A percentile compares a stretch with the other conserved stretches of the same genome.
These are phyloP conservation scores for Apodemia hepburni DNA, from an alignment of 2,888 invertebrate species.

Conservation along the genomic window DNA sequence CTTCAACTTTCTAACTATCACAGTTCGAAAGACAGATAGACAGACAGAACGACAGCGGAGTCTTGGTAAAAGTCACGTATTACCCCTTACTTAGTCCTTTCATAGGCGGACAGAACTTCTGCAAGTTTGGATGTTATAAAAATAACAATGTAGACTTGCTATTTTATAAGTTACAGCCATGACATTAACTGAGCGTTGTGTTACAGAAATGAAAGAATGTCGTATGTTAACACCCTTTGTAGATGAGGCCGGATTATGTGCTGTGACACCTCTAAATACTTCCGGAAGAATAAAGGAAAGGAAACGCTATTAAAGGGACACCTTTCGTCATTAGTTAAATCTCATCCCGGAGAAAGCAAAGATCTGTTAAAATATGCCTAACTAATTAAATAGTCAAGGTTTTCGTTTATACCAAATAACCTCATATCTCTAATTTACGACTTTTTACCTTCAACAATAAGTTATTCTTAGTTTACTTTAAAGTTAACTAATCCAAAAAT, in stretches of 20 bases:
- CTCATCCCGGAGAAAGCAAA: not conserved
- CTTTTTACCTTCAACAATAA: too few relatives aligned
- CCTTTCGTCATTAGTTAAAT: conserved; percentile 29
- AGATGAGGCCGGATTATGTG: not conserved
- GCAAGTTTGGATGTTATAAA: too few relatives aligned
- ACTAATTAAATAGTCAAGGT: not conserved
- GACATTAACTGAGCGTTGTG: not conserved
- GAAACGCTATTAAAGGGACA: not conserved
- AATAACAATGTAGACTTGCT: not conserved
- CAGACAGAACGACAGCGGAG: too few relatives aligned
- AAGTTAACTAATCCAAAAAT: too few relatives aligned
- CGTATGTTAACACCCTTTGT: not conserved
- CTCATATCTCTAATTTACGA: too few relatives aligned
- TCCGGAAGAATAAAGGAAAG: not conserved
- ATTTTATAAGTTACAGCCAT: not conserved
- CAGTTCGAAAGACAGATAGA: too few relatives aligned
- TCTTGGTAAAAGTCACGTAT: too few relatives aligned
- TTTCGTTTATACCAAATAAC: not conserved
- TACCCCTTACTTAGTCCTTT: too few relatives aligned
- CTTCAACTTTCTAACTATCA: too few relatives aligned
- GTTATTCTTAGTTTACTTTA: too few relatives aligned
- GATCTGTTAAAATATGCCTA: not conserved
- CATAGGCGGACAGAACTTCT: too few relatives aligned
- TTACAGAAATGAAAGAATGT: not conserved
- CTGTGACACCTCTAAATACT: not conserved